These are phyloP conservation scores for Morone chrysops DNA, from an alignment of 2,113 vertebrate genomes.

Conservation along the genomic window DNA sequence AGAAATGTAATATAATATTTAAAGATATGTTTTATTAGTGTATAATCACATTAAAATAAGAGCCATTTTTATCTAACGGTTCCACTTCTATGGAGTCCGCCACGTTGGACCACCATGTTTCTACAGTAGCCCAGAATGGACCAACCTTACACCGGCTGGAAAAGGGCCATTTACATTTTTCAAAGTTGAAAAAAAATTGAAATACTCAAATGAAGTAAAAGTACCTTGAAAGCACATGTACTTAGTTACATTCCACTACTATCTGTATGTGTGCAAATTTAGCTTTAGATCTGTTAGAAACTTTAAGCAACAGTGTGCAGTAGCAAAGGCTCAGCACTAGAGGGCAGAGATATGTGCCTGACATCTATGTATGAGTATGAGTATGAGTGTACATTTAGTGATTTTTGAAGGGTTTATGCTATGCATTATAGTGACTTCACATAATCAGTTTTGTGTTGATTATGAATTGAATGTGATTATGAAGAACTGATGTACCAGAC, in stretches of 20 bases:
- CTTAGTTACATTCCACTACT: neutral
- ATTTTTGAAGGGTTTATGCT: neutral
- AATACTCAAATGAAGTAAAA: neutral
- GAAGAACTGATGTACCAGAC: neutral
- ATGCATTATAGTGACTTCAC: neutral
- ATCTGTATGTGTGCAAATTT: neutral
- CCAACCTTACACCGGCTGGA: too few species aligned
- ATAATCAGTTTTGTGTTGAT: neutral
- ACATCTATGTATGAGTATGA: neutral
- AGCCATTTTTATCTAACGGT: too few species aligned
- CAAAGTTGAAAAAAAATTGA: neutral
- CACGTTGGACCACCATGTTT: too few species aligned
- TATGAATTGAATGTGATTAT: too few species aligned
- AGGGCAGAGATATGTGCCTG: constrained; percentile 28
- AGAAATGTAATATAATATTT: too few species aligned
- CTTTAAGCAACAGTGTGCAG: constrained; percentile 8
- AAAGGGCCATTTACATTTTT: too few species aligned
- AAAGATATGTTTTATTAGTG: too few species aligned
- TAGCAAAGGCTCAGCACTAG: constrained; percentile 39
- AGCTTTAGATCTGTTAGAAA: neutral
- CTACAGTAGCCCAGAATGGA: too few species aligned
- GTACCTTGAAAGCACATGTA: neutral
- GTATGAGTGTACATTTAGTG: too few species aligned
- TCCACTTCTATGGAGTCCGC: too few species aligned
- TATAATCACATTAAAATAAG: too few species aligned